These are phyloP conservation scores for Acrobasis suavella DNA, from an alignment of 2,888 invertebrate genomes.

Conservation along the genomic window DNA sequence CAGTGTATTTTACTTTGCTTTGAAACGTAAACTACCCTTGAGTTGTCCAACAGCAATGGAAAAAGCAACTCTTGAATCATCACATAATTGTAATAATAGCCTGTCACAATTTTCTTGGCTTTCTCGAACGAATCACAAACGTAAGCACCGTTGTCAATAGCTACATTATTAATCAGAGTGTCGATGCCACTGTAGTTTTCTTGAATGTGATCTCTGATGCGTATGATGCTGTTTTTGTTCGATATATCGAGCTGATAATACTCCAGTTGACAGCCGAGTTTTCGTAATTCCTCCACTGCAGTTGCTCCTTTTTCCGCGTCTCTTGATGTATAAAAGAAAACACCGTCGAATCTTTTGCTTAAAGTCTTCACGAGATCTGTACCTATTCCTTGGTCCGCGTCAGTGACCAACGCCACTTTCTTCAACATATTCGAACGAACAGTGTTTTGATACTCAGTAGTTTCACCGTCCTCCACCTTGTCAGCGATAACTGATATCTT, in stretches of 20 bases:
- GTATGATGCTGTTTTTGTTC: constrained; percentile 77
- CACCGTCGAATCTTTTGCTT: constrained; percentile 68
- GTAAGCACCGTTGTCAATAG: constrained; percentile 64
- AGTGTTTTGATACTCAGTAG: constrained; percentile 5
- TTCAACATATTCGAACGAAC: constrained; percentile 28
- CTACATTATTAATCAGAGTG: constrained; percentile 87
- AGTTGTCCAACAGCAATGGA: constrained; percentile 83
- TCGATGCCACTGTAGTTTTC: constrained; percentile 83
- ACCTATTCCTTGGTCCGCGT: constrained; percentile 20
- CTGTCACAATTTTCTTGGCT: constrained; percentile 82
- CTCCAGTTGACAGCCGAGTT: background rate
- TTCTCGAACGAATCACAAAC: constrained; percentile 45
- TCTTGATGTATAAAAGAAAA: constrained; percentile 73
- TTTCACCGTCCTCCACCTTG: background rate
- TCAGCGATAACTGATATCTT: constrained; percentile 6
- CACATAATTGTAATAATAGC: constrained; percentile 82
- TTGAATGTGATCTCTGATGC: constrained; percentile 75
- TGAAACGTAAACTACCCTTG: constrained; percentile 85
- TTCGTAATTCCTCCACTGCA: background rate
- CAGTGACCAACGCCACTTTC: constrained; percentile 46
- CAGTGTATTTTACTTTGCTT: constrained; percentile 80
- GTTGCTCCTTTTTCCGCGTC: constrained; percentile 29
- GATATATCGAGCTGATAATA: constrained; percentile 82
- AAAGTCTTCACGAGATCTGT: constrained; percentile 64
- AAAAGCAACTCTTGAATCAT: constrained; percentile 82